Evolutionary conservation across 2,113 vertebrate genomes (phyloP), one percentile per base, ranked within the genome.

Genomic region (Pollachius pollachius): DNA sequence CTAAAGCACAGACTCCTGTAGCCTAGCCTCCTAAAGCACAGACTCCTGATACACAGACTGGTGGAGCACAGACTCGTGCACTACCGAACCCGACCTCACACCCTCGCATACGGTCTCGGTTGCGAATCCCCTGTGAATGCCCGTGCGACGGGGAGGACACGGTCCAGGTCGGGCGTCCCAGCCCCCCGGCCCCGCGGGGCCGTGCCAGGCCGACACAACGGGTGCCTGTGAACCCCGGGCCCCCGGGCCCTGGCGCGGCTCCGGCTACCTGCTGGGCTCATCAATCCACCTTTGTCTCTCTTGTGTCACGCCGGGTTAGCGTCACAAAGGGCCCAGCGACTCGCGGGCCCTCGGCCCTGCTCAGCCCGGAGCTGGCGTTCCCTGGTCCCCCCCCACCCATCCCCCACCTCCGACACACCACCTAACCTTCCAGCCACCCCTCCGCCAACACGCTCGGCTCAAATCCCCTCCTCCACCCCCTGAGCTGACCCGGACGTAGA

Each of bases 221-320:
- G 84, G 81, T 85, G 81, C 89, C 90, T 90, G 89, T 88, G 88
- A 91, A 89, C 85, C 62, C 68, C 41, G 81, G 85, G 87, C 85
- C 89, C 88, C 87, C 76, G 88, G 87, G 90, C 90, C 89, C 86
- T 86, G 86, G 87, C 72, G 91, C 94, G 69, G 93, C 92, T 93
- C 90, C 91, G 88, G 93, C 94, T 97, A 97, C 97, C 97, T 98
- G 96, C 97, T 98, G 97, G 90, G 96, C 93, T 93, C 88, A 96
- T 98, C 95, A 97, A 97, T 98, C 92, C 93, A 91, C 94, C 94
- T 95, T 98, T 99, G 96, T 99, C 93, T 93, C 93, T 90, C 86
- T 92, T 79, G 94, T 95, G 97, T 99, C 97, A 99, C 97, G 96
- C 94, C 93, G 91, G 93, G 96, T 99, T 98, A 97, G 92, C 91